Evolutionary conservation across 2,113 vertebrate genomes (phyloP).

Genomic region (Erythrolamprus reginae): DNA sequence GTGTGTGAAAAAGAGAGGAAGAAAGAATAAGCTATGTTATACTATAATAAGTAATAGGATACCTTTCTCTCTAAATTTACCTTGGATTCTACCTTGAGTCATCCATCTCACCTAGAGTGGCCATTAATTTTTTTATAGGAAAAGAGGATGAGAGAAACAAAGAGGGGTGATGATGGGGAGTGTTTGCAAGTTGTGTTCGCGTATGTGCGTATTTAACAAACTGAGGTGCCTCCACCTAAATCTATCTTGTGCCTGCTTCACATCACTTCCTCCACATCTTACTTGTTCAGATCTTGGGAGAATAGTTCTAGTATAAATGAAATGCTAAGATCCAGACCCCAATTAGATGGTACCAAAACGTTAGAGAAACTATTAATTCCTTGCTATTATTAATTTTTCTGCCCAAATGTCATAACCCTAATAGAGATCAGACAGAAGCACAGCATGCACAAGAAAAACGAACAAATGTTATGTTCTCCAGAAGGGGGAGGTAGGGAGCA

Average conservation of each 20-base stretch:
- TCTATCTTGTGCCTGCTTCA: not conserved
- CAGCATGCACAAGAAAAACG: not conserved
- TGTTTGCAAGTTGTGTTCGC: not conserved
- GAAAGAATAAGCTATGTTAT: not conserved
- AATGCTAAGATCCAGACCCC: not conserved
- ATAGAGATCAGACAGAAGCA: not conserved
- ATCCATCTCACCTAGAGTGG: not conserved
- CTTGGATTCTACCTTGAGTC: not conserved
- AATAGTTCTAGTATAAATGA: not conserved
- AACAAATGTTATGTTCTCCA: not conserved
- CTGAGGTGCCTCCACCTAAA: not conserved
- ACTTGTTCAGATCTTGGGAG: not conserved
- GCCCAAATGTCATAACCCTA: not conserved
- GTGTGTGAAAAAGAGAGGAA: not conserved
- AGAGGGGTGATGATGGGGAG: not conserved
- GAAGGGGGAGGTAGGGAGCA: not conserved
- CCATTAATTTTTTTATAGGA: not conserved
- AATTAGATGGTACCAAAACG: not conserved
- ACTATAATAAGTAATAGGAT: not conserved
- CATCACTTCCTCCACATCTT: not conserved
- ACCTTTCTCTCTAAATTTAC: not conserved
- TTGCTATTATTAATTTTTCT: not conserved
- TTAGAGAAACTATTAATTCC: not conserved
- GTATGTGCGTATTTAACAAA: not conserved
- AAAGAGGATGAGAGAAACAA: not conserved